Evolutionary conservation across 2,888 invertebrate genomes (phyloP).

Genomic region (Isoperla grammatica): DNA sequence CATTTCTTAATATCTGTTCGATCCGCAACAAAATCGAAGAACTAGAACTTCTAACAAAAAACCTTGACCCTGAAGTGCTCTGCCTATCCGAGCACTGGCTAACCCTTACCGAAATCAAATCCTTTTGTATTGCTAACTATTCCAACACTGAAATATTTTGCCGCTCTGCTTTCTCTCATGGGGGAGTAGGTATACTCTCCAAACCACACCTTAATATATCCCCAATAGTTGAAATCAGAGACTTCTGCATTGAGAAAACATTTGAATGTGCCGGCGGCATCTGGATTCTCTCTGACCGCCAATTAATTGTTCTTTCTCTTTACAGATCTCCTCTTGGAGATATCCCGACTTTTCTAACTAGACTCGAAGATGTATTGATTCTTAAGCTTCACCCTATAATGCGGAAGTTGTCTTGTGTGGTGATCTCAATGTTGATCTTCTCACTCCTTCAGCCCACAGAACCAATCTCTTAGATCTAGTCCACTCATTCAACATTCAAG

Average conservation of each 20-base stretch:
- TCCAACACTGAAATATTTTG: background rate
- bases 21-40: constrained; percentile 6
- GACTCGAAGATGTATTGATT: no score
- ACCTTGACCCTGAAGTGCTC: constrained; percentile 1
- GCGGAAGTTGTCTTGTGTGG: background rate
- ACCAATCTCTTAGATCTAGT: background rate
- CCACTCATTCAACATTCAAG: constrained; percentile 2
- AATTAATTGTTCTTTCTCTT: background rate
- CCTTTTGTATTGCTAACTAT: constrained; percentile 3
- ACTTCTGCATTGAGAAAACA: background rate
- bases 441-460: no score
- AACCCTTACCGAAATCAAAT: background rate
- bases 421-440: no score
- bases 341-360: background rate
- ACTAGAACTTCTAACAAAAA: background rate
- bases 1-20: background rate
- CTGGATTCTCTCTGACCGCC: background rate
- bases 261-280: background rate
- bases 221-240: background rate
- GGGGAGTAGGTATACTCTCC: background rate
- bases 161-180: background rate
- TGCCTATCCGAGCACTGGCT: constrained; percentile 8
- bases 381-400: background rate
- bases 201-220: no score
- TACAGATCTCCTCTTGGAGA: background rate